Percentiles rank a stretch among this genome's conserved stretches.
Conservation (phyloP, 2,888 invertebrate species). For the Melipona bicolor region DNA sequence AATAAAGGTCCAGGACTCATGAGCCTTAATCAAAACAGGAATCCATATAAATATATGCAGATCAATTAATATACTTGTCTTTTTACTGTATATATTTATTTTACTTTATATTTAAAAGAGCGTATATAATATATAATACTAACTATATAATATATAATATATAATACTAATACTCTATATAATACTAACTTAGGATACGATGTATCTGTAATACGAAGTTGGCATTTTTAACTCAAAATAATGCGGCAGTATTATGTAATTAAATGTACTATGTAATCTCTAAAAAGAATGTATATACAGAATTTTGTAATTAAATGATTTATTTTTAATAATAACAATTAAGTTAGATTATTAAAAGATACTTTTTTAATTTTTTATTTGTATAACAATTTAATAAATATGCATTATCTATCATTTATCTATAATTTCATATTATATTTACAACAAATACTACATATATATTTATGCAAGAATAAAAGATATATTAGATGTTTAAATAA, state of each 20-base stretch:
- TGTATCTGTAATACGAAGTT: slow-evolving; percentile 4
- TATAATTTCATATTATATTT: slow-evolving; percentile 9
- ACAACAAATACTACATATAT: slow-evolving; percentile 15
- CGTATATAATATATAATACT: neutral
- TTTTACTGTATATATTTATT: slow-evolving; percentile 9
- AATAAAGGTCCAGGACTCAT: slow-evolving; percentile 73
- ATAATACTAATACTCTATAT: slow-evolving; percentile 4
- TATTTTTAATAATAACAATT: slow-evolving; percentile 23
- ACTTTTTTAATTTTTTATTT: neutral
- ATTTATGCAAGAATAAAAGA: slow-evolving; percentile 20
- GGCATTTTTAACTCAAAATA: slow-evolving; percentile 32
- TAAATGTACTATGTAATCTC: neutral
- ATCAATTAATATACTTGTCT: slow-evolving; percentile 44
- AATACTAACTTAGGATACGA: slow-evolving; percentile 6
- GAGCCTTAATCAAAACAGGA: slow-evolving; percentile 74
- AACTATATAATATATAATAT: too few relatives aligned
- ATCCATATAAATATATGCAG: slow-evolving; percentile 73
- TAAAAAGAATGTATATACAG: slow-evolving; percentile 20
- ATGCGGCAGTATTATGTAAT: slow-evolving; percentile 39
- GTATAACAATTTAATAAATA: slow-evolving; percentile 4
- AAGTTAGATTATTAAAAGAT: neutral
- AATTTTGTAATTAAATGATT: slow-evolving; percentile 57
- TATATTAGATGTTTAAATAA: neutral
- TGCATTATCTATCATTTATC: neutral
- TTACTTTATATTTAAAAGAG: neutral